phyloP scores from a whole-genome alignment of 1,140 invertebrate genomes.

The Euwallacea similis region DNA sequence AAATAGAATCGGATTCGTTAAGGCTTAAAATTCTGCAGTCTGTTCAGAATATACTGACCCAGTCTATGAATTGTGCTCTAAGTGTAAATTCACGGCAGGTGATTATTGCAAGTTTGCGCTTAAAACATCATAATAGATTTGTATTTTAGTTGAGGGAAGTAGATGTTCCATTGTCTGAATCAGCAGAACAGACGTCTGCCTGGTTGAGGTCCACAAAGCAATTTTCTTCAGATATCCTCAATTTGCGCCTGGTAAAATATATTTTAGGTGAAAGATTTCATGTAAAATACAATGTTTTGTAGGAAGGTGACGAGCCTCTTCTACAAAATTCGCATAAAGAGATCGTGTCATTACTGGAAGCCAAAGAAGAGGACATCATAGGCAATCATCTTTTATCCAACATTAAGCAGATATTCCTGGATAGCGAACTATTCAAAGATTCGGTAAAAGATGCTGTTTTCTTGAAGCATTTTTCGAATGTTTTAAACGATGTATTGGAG shows the following conservation, averaged over 20 bases:
- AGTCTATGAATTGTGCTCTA: slow-evolving; percentile 40
- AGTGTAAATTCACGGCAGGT: slow-evolving; percentile 39
- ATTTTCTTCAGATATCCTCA: slow-evolving; percentile 28
- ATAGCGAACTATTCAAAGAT: slow-evolving; percentile 43
- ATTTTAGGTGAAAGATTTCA: no score
- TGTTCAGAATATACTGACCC: slow-evolving; percentile 55
- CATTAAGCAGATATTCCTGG: slow-evolving; percentile 45
- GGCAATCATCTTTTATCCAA: slow-evolving; percentile 38
- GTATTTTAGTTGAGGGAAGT: slow-evolving; percentile 16
- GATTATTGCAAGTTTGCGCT: not conserved
- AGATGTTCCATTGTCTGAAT: slow-evolving; percentile 11
- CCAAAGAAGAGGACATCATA: slow-evolving; percentile 41
- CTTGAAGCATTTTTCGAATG: slow-evolving; percentile 46
- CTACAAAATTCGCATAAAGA: slow-evolving; percentile 39
- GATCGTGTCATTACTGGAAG: slow-evolving; percentile 42
- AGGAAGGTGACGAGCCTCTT: slow-evolving; percentile 34
- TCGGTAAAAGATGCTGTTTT: slow-evolving; percentile 45
- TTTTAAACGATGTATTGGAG: slow-evolving; percentile 44
- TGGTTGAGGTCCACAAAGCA: slow-evolving; percentile 36
- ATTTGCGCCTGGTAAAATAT: slow-evolving; percentile 20
- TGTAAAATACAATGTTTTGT: slow-evolving; percentile 1
- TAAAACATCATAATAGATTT: not conserved
- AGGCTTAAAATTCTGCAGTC: slow-evolving; percentile 64
- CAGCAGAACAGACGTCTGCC: slow-evolving; percentile 28
- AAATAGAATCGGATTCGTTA: slow-evolving; percentile 67